These are phyloP conservation scores for Catamblyrhynchus diadema DNA, from an alignment of 2,797 vertebrate genomes.

Conservation along the genomic window DNA sequence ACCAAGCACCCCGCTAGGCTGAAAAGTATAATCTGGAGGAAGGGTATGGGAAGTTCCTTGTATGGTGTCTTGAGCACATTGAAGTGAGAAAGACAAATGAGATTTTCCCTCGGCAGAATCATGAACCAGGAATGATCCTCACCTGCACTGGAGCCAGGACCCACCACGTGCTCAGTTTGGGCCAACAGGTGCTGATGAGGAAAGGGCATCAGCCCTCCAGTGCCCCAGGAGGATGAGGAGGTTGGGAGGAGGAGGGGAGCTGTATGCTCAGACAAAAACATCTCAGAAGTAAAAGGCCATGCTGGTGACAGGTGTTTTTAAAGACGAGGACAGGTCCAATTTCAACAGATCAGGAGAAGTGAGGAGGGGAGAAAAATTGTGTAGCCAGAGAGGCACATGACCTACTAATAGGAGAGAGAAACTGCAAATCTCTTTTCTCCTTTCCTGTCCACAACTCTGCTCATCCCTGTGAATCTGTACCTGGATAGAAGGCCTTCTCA, in stretches of 20 bases:
- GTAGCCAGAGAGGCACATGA: not conserved
- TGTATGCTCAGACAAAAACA: not conserved
- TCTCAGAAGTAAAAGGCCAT: not conserved
- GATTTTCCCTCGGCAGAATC: not conserved
- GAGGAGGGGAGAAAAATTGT: not conserved
- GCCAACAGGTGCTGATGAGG: not conserved
- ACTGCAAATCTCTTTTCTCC: not conserved
- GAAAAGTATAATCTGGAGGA: not conserved
- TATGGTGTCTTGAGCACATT: accelerated
- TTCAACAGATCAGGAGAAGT: not conserved
- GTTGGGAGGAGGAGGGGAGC: not conserved
- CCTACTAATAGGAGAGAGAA: not conserved
- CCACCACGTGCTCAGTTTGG: not conserved
- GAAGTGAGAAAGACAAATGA: not conserved
- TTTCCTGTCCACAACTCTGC: not conserved
- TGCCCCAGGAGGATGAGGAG: not conserved
- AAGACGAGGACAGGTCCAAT: not conserved
- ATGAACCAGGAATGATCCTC: not conserved
- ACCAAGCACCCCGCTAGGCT: not conserved
- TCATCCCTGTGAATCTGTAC: not conserved
- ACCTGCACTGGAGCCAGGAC: not conserved
- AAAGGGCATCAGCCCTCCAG: not conserved
- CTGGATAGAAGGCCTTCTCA: not conserved
- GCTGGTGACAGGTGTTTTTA: not conserved
- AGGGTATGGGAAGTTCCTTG: not conserved